A percentile compares a stretch with the other conserved stretches of the same genome.
phyloP scores from a whole-genome alignment of 2,888 invertebrate species.

The Cephus pulcher region DNA sequence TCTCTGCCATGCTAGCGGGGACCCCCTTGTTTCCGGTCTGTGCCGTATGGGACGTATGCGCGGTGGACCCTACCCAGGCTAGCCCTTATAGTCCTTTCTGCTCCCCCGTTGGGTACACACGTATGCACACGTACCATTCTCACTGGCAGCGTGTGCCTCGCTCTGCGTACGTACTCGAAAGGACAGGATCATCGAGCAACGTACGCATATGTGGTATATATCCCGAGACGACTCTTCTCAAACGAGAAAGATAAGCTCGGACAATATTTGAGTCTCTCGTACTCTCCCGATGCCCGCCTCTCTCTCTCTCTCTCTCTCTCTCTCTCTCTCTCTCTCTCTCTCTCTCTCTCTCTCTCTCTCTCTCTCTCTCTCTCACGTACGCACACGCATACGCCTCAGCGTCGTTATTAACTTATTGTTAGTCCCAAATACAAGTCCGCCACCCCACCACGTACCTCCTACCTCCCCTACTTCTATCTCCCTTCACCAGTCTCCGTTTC shows the following conservation, averaged over 20 bases:
- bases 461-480: no score
- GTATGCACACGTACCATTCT: neutral
- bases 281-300: no score
- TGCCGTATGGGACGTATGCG: slow-evolving; percentile 40
- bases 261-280: slow-evolving; percentile 1
- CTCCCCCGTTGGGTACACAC: slow-evolving; percentile 9
- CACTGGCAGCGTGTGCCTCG: neutral
- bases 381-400: neutral
- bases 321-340: no score
- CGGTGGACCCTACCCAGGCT: slow-evolving; percentile 40
- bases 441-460: no score
- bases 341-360: no score
- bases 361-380: no score
- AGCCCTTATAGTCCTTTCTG: slow-evolving; percentile 26
- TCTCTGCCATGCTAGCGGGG: slow-evolving; percentile 35
- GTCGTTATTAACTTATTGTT: neutral
- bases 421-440: no score
- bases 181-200: neutral
- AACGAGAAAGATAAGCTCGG: neutral
- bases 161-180: neutral
- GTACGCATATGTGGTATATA: neutral
- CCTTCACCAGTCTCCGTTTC: no score
- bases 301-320: no score
- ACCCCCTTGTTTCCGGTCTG: slow-evolving; percentile 54
- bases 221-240: slow-evolving; percentile 1